phyloP scores from a whole-genome alignment of 2,888 invertebrate species.

The Leuctra nigra region DNA sequence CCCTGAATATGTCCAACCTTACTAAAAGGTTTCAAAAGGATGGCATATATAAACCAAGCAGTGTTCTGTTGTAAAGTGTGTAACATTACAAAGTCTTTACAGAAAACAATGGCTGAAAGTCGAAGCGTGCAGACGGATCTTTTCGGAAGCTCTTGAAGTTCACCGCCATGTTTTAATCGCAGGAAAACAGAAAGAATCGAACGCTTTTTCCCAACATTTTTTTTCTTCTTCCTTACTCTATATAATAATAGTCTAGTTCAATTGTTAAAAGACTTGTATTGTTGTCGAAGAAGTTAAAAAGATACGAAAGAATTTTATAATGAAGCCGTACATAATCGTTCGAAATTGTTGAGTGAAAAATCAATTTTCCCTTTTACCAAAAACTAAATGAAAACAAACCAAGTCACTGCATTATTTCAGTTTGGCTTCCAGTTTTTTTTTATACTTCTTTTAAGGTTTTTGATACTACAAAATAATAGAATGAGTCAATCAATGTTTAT shows the following conservation, averaged over 20 bases:
- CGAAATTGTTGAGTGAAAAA: conserved; percentile 3
- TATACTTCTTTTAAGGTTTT: background rate
- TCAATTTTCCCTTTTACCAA: background rate
- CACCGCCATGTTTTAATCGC: background rate
- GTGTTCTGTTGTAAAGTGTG: background rate
- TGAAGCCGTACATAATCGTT: conserved; percentile 16
- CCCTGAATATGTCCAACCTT: conserved; percentile 14
- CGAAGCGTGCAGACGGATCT: conserved; percentile 5
- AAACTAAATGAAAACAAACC: background rate
- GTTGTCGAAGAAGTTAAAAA: background rate
- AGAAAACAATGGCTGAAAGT: conserved; percentile 22
- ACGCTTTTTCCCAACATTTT: background rate
- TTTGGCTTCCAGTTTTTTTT: background rate
- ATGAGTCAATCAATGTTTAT: no score
- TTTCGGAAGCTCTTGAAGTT: background rate
- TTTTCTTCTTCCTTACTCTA: background rate
- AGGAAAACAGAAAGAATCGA: background rate
- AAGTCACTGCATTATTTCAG: background rate
- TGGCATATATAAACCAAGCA: no score
- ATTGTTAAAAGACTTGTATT: background rate
- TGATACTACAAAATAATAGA: no score
- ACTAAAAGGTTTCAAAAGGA: conserved; percentile 10
- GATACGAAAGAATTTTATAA: conserved; percentile 1
- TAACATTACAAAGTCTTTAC: conserved; percentile 22
- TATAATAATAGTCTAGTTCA: background rate